Percentiles rank a stretch among this genome's conserved stretches.
Evolutionary conservation across 2,888 invertebrate species (phyloP).

Genomic region (Chymomyza fuscimana): DNA sequence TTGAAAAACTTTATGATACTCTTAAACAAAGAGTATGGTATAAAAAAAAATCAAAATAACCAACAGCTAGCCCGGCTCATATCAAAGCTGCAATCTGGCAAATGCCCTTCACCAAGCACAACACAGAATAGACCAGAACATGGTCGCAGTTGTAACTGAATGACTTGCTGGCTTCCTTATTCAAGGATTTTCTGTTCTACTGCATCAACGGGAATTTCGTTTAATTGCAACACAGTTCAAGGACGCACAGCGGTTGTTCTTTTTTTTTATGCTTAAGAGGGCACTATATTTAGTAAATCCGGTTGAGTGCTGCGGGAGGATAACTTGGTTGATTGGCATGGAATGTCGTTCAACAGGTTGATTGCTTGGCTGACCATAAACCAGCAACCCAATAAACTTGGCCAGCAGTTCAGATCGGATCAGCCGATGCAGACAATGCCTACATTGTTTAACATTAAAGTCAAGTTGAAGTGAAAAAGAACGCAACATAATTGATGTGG

Average conservation of each 20-base stretch:
- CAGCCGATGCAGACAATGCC: neutral
- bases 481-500: neutral
- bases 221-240: constrained; percentile 62
- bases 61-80: neutral
- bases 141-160: neutral
- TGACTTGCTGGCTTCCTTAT: constrained; percentile 26
- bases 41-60: no score
- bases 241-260: constrained; percentile 65
- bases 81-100: constrained; percentile 2
- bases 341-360: constrained; percentile 64
- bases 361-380: neutral
- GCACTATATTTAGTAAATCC: constrained; percentile 26
- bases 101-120: constrained; percentile 3
- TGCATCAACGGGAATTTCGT: constrained; percentile 68
- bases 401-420: neutral
- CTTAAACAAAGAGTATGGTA: neutral
- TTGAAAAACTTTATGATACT: neutral
- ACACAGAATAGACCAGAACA: neutral
- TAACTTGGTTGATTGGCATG: constrained; percentile 14
- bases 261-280: constrained; percentile 34
- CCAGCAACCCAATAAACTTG: neutral
- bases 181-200: constrained; percentile 55
- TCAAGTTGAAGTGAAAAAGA: neutral
- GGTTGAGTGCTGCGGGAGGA: constrained; percentile 7
- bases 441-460: neutral